Conservation (phyloP, 2,113 vertebrate species). For the Gnathonemus longibarbis region DNA sequence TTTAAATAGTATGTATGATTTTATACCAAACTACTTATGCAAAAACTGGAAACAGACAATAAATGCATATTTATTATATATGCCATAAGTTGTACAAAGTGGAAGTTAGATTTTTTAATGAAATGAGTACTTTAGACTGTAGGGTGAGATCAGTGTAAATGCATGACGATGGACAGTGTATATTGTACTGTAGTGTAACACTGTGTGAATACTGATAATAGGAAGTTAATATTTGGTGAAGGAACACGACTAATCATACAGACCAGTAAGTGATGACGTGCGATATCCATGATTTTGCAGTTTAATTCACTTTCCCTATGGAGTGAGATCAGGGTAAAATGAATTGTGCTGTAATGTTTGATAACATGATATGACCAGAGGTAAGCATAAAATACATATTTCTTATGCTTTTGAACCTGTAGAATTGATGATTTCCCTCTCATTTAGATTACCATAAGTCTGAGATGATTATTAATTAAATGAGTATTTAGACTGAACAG, state of each 20-base stretch:
- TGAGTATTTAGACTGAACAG: background rate
- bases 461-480: background rate
- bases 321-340: background rate
- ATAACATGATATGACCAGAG: background rate
- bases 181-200: background rate
- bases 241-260: background rate
- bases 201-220: background rate
- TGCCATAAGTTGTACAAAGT: background rate
- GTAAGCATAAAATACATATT: background rate
- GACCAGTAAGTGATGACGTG: background rate
- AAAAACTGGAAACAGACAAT: background rate
- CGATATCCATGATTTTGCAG: background rate
- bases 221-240: conserved; percentile 18
- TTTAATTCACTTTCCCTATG: background rate
- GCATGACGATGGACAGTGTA: background rate
- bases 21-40: background rate
- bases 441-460: background rate
- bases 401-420: background rate
- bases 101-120: background rate
- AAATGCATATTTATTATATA: background rate
- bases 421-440: background rate
- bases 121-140: background rate
- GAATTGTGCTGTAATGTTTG: background rate
- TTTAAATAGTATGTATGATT: background rate
- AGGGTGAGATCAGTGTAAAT: background rate